These are phyloP conservation scores for Spodoptera litura DNA, from an alignment of 1,140 invertebrate species.

Conservation along the genomic window DNA sequence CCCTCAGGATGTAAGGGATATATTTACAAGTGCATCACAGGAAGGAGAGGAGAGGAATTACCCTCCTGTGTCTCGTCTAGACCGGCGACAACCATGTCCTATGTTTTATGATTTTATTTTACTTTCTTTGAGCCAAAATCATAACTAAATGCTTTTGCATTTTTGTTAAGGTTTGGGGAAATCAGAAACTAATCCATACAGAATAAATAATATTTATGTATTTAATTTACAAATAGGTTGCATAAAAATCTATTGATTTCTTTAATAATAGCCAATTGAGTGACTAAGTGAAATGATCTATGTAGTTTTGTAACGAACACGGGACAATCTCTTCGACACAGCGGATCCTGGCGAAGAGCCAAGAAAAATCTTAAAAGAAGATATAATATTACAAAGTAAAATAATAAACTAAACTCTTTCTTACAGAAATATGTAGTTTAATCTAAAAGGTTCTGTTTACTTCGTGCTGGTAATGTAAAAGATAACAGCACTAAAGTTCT, in stretches of 20 bases:
- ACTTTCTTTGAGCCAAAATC: too few relatives aligned
- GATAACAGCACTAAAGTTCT: too few relatives aligned
- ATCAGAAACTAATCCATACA: too few relatives aligned
- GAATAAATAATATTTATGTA: too few relatives aligned
- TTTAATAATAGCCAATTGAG: not conserved
- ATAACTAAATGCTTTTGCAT: too few relatives aligned
- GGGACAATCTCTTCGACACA: conserved; percentile 6
- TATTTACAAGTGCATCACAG: conserved; percentile 44
- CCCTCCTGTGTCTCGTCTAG: conserved; percentile 22
- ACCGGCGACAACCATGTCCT: conserved; percentile 10
- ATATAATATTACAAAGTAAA: conserved; percentile 27
- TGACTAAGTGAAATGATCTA: conserved; percentile 7
- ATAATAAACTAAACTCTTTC: conserved; percentile 16
- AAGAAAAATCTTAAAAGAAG: conserved; percentile 21
- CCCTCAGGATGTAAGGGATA: conserved; percentile 63
- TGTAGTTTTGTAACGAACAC: conserved; percentile 15
- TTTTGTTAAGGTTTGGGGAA: too few relatives aligned
- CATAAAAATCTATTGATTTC: too few relatives aligned
- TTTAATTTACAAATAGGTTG: too few relatives aligned
- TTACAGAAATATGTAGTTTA: conserved; percentile 2
- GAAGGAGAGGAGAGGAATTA: conserved; percentile 16
- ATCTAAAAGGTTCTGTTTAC: too few relatives aligned
- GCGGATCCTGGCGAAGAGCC: conserved; percentile 14
- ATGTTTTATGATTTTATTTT: too few relatives aligned
- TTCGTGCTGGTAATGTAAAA: too few relatives aligned